Evolutionary conservation across 1,140 invertebrate species (phyloP).

Genomic region (Cydia splendana): DNA sequence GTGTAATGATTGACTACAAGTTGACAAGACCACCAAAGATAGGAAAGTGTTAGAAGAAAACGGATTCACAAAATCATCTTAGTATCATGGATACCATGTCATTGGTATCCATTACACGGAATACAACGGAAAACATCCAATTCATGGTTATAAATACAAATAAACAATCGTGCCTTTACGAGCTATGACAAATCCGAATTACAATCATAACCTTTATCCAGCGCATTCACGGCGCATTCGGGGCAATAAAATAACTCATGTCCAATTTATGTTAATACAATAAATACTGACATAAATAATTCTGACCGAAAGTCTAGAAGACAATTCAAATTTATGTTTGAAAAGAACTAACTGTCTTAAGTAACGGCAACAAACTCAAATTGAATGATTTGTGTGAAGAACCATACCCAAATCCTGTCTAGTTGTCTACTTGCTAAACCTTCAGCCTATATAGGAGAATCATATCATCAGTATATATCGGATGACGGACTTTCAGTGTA

Average conservation of each 20-base stretch:
- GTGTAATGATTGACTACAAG: background rate
- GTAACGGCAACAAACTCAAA: slow-evolving; percentile 37
- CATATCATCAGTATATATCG: no score
- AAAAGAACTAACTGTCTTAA: slow-evolving; percentile 53
- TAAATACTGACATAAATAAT: slow-evolving; percentile 79
- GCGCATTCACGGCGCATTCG: slow-evolving; percentile 68
- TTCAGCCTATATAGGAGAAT: background rate
- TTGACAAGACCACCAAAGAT: background rate
- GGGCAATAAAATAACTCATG: slow-evolving; percentile 78
- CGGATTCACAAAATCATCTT: background rate
- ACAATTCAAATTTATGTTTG: slow-evolving; percentile 75
- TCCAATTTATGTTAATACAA: slow-evolving; percentile 80
- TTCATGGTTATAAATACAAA: slow-evolving; percentile 34
- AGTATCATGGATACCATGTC: background rate
- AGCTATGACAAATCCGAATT: slow-evolving; percentile 77
- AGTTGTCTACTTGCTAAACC: slow-evolving; percentile 18
- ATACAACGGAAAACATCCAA: slow-evolving; percentile 9
- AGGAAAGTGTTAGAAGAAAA: background rate
- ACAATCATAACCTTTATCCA: slow-evolving; percentile 75
- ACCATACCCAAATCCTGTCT: slow-evolving; percentile 28
- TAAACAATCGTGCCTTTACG: slow-evolving; percentile 70
- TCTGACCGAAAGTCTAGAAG: slow-evolving; percentile 60
- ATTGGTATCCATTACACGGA: slow-evolving; percentile 18
- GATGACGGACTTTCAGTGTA: no score
- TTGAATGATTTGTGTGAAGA: slow-evolving; percentile 50